phyloP scores from a whole-genome alignment of 2,113 vertebrate genomes.

The Nothobranchius furzeri region DNA sequence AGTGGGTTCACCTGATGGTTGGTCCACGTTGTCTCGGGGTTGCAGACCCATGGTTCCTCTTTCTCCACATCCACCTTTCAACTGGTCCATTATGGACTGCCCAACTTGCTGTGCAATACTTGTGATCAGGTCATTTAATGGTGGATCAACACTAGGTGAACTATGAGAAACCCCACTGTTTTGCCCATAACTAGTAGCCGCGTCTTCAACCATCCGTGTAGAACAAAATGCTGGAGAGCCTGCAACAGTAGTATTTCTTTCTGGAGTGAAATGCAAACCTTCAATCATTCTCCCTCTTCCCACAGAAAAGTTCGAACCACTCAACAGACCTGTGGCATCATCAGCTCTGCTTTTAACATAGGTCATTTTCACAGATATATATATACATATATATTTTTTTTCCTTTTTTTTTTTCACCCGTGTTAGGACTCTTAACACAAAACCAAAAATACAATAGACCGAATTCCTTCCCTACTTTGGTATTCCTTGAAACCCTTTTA shows the following conservation, averaged over 20 bases:
- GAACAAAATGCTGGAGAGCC: background rate
- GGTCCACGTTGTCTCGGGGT: background rate
- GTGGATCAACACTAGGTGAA: background rate
- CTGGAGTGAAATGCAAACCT: background rate
- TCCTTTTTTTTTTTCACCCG: background rate
- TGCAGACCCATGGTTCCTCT: background rate
- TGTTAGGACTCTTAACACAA: too few species aligned
- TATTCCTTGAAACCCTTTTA: too few species aligned
- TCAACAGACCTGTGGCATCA: background rate
- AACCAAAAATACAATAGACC: background rate
- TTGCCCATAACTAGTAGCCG: background rate
- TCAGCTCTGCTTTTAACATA: background rate
- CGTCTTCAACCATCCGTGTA: background rate
- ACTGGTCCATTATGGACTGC: background rate
- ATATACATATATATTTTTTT: too few species aligned
- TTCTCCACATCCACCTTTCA: background rate
- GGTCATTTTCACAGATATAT: background rate
- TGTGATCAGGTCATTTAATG: background rate
- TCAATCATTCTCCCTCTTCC: background rate
- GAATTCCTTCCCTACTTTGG: too few species aligned
- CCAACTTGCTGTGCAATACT: slow-evolving; percentile 3
- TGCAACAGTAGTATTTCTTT: background rate
- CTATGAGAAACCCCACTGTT: background rate
- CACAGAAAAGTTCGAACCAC: background rate
- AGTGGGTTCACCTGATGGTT: background rate